phyloP scores from a whole-genome alignment of 2,797 vertebrate species.

The Enteromius viviparus region DNA sequence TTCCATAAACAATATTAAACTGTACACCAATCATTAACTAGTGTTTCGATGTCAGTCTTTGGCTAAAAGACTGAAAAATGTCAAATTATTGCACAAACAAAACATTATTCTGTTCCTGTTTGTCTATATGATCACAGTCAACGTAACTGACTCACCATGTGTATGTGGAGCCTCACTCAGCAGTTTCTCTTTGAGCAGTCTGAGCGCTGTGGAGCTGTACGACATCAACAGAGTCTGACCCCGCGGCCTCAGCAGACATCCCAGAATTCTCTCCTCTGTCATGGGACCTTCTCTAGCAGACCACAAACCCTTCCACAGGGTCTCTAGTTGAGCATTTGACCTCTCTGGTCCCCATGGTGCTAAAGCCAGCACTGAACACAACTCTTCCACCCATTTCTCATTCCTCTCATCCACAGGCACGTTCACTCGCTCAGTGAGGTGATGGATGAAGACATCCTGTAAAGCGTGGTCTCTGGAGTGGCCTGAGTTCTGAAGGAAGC shows the following conservation, averaged over 20 bases:
- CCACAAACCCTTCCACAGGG: constrained; percentile 85
- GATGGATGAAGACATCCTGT: constrained; percentile 82
- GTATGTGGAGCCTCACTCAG: constrained; percentile 67
- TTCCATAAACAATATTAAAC: neutral
- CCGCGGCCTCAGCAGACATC: constrained; percentile 82
- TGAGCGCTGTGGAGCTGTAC: constrained; percentile 81
- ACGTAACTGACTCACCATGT: constrained; percentile 75
- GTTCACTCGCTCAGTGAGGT: constrained; percentile 78
- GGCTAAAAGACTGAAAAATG: neutral
- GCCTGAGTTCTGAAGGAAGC: constrained; percentile 73
- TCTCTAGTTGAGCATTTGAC: constrained; percentile 73
- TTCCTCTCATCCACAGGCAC: constrained; percentile 64
- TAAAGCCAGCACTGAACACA: constrained; percentile 80
- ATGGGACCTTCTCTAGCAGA: constrained; percentile 77
- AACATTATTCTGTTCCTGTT: neutral
- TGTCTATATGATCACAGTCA: neutral
- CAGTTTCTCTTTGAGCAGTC: constrained; percentile 80
- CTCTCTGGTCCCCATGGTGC: constrained; percentile 76
- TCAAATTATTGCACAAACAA: neutral
- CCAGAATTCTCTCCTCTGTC: constrained; percentile 84
- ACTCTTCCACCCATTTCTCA: constrained; percentile 72
- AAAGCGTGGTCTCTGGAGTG: constrained; percentile 64
- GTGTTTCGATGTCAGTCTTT: neutral
- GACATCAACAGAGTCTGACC: constrained; percentile 73
- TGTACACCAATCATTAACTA: neutral